Evolutionary conservation across 2,113 vertebrate genomes (phyloP), one percentile per base, ranked within the genome.

Genomic region (Meles meles): DNA sequence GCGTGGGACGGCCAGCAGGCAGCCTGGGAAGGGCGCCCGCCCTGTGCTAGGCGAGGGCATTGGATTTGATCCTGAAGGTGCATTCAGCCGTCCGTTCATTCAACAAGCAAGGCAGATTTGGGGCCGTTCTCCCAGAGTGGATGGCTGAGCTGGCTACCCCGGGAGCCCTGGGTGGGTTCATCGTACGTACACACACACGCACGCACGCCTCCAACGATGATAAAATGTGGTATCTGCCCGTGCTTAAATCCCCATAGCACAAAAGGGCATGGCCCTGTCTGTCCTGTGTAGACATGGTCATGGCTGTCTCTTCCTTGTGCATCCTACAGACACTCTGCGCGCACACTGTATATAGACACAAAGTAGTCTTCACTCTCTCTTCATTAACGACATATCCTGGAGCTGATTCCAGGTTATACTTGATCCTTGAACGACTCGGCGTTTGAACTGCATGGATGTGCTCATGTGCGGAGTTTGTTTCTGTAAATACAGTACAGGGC

Each of bases 1-100:
- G 14, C 2, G 37, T 44, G 27, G 13, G 81, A 34, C 0, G 0
- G 14, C n/a, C 5, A 49, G 15, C 47, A 11, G 0, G 13, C 0
- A 4, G 52, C 1, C 52, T 18, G 18, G 55, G 27, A 18, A 91
- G 77, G 47, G 49, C 2, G 0, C 18, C 37, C 0, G 0, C 25
- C 8, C 7, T 4, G 52, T 49, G 37, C 37, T 57, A 20, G 79
- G n/a, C 52, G 17, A 1, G 12, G 47, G n/a, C 6, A 0, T 29
- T 74, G 81, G 59, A 20, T 49, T 47, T 37, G 11, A 20, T 49
- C 59, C 25, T 7, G 8, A 67, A 74, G 95, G 47, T 11, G 5
- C 11, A 2, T 13, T 23, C 57, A 7, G 31, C 77, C 23, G 1
- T 49, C 29, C 11, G 20, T 63, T 42, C 39, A n/a, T 63, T 42